A percentile compares a stretch with the other conserved stretches of the same genome.
Conservation (phyloP, 2,888 invertebrate genomes). For the Oxytorus armatus region DNA sequence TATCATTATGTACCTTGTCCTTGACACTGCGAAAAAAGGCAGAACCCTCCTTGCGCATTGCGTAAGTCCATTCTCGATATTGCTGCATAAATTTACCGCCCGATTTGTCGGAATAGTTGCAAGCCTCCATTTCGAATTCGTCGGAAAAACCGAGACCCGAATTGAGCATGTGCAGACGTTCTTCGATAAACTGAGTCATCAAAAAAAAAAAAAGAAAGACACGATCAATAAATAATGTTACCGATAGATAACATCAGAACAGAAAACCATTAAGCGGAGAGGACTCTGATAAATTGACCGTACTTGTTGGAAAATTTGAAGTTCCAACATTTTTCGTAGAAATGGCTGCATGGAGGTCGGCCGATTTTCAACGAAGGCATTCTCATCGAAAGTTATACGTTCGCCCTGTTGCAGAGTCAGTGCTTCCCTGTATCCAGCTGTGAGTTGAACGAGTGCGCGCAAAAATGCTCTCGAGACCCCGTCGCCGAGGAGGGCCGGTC, state of each 20-base stretch:
- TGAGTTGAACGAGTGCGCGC: constrained; percentile 95
- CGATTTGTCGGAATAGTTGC: constrained; percentile 89
- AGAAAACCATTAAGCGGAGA: constrained; percentile 21
- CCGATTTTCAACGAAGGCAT: constrained; percentile 94
- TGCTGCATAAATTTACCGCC: constrained; percentile 88
- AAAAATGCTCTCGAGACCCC: constrained; percentile 97
- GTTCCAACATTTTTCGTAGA: constrained; percentile 94
- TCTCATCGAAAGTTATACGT: constrained; percentile 92
- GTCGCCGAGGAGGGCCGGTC: constrained; percentile 93
- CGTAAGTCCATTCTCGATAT: constrained; percentile 92
- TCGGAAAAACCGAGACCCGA: constrained; percentile 97
- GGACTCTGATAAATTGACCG: constrained; percentile 19
- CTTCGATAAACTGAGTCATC: constrained; percentile 94
- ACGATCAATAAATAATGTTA: not conserved
- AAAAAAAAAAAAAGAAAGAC: constrained; percentile 14
- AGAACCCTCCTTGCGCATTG: constrained; percentile 92
- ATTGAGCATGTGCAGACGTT: constrained; percentile 95
- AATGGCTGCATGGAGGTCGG: constrained; percentile 95
- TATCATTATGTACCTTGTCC: constrained; percentile 89
- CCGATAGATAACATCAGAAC: not conserved
- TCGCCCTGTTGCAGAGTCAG: constrained; percentile 90
- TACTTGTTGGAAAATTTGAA: constrained; percentile 98
- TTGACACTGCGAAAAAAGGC: constrained; percentile 95
- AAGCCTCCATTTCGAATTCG: constrained; percentile 97
- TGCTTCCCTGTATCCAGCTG: constrained; percentile 97